Evolutionary conservation across 1,140 invertebrate species (phyloP).

Genomic region (Cherax destructor): DNA sequence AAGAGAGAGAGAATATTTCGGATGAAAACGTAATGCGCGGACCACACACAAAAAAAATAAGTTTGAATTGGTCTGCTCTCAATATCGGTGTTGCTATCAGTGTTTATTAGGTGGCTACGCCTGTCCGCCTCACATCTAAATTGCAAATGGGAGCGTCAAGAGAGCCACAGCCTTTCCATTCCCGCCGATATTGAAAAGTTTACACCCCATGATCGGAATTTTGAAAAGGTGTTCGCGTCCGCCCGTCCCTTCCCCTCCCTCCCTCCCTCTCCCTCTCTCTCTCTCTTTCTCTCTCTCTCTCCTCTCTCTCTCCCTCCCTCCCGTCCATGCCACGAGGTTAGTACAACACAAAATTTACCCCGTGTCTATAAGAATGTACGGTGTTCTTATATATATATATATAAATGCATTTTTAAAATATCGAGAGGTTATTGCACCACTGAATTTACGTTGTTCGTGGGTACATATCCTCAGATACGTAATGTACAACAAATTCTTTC

Average conservation of each 20-base stretch:
- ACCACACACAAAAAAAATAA: background rate
- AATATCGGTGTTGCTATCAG: slow-evolving; percentile 42
- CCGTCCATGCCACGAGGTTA: too few species aligned
- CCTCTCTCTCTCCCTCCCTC: too few species aligned
- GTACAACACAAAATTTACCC: too few species aligned
- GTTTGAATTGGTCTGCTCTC: background rate
- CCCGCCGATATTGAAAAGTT: slow-evolving; percentile 64
- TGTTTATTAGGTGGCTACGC: slow-evolving; percentile 56
- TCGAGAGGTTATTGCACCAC: too few species aligned
- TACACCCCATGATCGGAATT: slow-evolving; percentile 66
- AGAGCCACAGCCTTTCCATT: slow-evolving; percentile 40
- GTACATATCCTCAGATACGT: too few species aligned
- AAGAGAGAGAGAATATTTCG: background rate
- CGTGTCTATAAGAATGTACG: too few species aligned
- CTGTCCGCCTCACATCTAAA: slow-evolving; percentile 60
- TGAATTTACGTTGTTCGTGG: too few species aligned
- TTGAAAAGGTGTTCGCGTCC: slow-evolving; percentile 53
- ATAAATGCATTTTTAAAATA: too few species aligned
- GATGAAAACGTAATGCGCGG: background rate
- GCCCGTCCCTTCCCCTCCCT: background rate
- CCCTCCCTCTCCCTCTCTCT: background rate
- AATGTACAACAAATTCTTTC: too few species aligned
- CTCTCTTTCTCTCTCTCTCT: background rate
- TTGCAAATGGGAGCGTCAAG: slow-evolving; percentile 59
- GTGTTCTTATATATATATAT: too few species aligned